Base-by-base conservation (phyloP, 2,113 vertebrate genomes). In the Piaya cayana region DNA sequence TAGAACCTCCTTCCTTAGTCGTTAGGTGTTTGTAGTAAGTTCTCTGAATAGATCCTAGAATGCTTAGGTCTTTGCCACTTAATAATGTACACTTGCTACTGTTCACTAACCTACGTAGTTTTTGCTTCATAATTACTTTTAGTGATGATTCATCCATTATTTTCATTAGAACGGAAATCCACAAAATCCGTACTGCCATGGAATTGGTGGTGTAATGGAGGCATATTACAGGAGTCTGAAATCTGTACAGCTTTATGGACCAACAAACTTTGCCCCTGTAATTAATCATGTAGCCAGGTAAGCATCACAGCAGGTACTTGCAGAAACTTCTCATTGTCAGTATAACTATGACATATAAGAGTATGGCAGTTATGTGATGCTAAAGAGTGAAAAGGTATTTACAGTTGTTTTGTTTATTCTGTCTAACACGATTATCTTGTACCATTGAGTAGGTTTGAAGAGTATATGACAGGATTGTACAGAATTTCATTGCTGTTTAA, bases 231-330 rank as follows among this genome's bases (percentile, higher is more conserved):
- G 98, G 97, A 99, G 99, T 88, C 98, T 99, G 78, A 99, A 99
- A 93, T 98, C 98, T 37, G 99, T 99, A 17, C 99, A 99, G 43
- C 98, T 99, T 42, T 99, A 99, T 63, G 99, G 98, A 74, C 99
- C 99, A 74, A 99, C 99, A 72, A 99, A 99, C 97, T 99, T 99
- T 97, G 99, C 99, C 53, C 99, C 99, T 20, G 98, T 99, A 83
- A 99, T 99, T 96, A 99, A 99, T 97, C 99, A 99, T 11, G 99
- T 99, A 90, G 99, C 99, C 92, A 99, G 99, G 99, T 99, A 98
- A 96, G 92, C 55, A 37, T 77, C 67, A n/a, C 65, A 58, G 22
- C 29, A 63, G 29, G 10, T 86, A 32, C 68, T 80, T 53, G 22
- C n/a, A 60, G 65, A 84, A 94, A 70, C 15, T 18, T 86, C 60